Evolutionary conservation across 2,888 invertebrate genomes (phyloP).

Genomic region (Drosophila meridionalis): DNA sequence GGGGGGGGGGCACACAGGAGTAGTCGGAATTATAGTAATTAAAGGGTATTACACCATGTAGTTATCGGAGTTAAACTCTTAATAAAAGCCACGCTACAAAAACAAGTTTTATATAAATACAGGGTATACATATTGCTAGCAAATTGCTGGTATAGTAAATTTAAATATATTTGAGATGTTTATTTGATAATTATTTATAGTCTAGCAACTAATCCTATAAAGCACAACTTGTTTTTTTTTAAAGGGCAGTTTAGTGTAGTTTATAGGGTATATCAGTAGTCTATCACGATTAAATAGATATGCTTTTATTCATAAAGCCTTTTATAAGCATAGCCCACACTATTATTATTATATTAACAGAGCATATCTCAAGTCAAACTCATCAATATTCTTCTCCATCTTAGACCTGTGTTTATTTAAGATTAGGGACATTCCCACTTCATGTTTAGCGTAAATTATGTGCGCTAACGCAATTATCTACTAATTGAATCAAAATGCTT

Average conservation of each 20-base stretch:
- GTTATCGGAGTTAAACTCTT: not conserved
- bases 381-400: not conserved
- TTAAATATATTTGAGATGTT: not conserved
- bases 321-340: not conserved
- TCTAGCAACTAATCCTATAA: no score
- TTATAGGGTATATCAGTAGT: no score
- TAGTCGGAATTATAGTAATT: not conserved
- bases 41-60: not conserved
- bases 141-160: not conserved
- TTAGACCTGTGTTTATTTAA: not conserved
- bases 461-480: not conserved
- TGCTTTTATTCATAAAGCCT: no score
- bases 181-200: not conserved
- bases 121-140: not conserved
- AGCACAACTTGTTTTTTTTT: no score
- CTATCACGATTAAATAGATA: not conserved
- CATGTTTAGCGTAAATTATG: not conserved
- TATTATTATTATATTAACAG: not conserved
- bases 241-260: no score
- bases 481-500: slow-evolving; percentile 16
- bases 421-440: not conserved
- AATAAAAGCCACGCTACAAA: not conserved
- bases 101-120: not conserved
- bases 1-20: not conserved
- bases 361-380: not conserved